Base-by-base conservation (phyloP, 2,797 vertebrate genomes). In the Acanthurus lineatus region DNA sequence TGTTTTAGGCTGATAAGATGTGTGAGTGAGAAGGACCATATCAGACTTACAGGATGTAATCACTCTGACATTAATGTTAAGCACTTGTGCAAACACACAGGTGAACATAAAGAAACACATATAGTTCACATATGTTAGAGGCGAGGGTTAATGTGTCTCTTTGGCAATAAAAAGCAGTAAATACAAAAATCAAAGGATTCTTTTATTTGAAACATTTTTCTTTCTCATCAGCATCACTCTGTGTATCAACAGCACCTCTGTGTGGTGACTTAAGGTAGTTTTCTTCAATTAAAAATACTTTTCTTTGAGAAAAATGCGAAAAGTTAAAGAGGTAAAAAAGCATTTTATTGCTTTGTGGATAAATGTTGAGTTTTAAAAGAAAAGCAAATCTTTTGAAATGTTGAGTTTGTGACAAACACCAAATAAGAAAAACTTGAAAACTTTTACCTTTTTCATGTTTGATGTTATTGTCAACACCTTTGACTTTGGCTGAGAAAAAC, bases 1-100 rank as follows among this genome's bases (percentile, higher is more conserved):
- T 40, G 51, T 69, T n/a, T 28, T 58, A 28, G 25, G 54, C 17
- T 20, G 61, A 69, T 66, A 20, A 73, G 44, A 72, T 14, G 51
- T 47, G 19, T 6, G 42, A 45, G 22, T 28, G n/a, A 52, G 63
- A 51, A 63, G 49, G 58, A 48, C 17, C n/a, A 15, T 9, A 58
- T 19, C 12, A 19, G 62, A 38, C 7, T 52, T 22, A 59, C 0
- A 56, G 42, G n/a, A 38, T 14, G 47, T 11, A 12, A 42, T n/a
- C 59, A 65, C 22, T 25, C 8, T 38, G 14, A 22, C 38, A 60
- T 51, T 9, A 42, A 66, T 0, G 28, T 10, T 16, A 1, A 10
- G 9, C 69, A 38, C 42, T 44, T 19, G 40, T 20, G 32, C 38
- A 78, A 62, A 45, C 54, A 40, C 59, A 45, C 48, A 44, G 52